Evolutionary conservation across 2,113 vertebrate genomes (phyloP).

Genomic region (Platycercus adscitus): DNA sequence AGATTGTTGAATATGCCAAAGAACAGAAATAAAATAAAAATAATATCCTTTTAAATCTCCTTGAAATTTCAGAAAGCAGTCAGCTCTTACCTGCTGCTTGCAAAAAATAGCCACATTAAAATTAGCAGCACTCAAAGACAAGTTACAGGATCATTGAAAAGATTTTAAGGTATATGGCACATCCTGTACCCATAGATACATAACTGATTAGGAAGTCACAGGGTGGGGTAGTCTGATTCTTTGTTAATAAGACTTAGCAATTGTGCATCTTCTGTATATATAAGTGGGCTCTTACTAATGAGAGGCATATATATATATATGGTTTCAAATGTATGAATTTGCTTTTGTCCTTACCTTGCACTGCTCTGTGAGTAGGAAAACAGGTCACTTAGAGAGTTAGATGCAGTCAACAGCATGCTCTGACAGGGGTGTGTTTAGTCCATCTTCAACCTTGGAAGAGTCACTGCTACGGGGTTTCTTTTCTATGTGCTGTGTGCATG

Average conservation of each 20-base stretch:
- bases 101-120: background rate
- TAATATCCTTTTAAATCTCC: background rate
- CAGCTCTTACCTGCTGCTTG: background rate
- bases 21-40: background rate
- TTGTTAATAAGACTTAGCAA: background rate
- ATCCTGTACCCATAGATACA: background rate
- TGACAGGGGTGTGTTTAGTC: background rate
- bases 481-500: background rate
- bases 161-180: background rate
- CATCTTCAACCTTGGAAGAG: background rate
- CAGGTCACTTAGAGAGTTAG: background rate
- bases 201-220: background rate
- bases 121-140: background rate
- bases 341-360: background rate
- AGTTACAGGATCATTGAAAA: background rate
- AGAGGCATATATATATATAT: background rate
- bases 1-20: accelerated
- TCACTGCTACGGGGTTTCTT: background rate
- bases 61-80: background rate
- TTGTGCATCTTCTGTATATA: background rate
- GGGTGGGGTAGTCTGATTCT: background rate
- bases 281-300: background rate
- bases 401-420: background rate
- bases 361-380: background rate
- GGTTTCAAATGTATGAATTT: background rate